Percentiles rank a stretch among this genome's conserved stretches.
phyloP scores from a whole-genome alignment of 2,888 invertebrate species.

The Labia minor region DNA sequence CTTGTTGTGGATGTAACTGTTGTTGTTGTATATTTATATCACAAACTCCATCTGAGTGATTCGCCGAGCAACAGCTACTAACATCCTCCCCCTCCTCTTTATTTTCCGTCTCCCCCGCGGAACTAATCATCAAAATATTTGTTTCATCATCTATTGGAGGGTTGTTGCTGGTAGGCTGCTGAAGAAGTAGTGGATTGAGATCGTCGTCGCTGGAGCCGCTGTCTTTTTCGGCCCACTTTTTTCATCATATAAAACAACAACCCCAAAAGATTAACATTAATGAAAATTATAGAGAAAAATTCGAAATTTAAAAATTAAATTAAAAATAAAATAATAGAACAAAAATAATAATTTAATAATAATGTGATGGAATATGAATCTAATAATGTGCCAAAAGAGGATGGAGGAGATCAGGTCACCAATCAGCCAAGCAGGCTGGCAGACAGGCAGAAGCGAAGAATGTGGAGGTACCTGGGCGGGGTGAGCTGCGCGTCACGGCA shows the following conservation, averaged over 20 bases:
- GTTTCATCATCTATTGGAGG: too few species aligned
- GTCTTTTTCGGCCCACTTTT: neutral
- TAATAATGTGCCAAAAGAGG: too few species aligned
- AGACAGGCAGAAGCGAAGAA: neutral
- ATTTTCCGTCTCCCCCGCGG: too few species aligned
- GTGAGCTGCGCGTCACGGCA: constrained; percentile 41
- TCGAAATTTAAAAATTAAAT: neutral
- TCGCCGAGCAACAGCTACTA: neutral
- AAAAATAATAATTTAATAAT: neutral
- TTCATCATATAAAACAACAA: neutral
- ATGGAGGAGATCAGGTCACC: too few species aligned
- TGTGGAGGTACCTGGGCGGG: neutral
- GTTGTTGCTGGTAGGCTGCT: neutral
- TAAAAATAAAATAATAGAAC: neutral
- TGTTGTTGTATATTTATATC: neutral
- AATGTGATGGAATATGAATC: too few species aligned
- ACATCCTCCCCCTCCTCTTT: too few species aligned
- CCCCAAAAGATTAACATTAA: neutral
- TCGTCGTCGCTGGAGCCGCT: constrained; percentile 5
- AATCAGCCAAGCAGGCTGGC: too few species aligned
- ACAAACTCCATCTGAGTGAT: neutral
- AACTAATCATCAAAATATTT: too few species aligned
- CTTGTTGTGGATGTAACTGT: neutral
- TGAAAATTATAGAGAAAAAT: neutral
- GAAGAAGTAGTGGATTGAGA: neutral